A percentile compares a stretch with the other conserved stretches of the same genome.
These are phyloP conservation scores for Drosophila nigricruria DNA, from an alignment of 2,888 invertebrate species.

Conservation along the genomic window DNA sequence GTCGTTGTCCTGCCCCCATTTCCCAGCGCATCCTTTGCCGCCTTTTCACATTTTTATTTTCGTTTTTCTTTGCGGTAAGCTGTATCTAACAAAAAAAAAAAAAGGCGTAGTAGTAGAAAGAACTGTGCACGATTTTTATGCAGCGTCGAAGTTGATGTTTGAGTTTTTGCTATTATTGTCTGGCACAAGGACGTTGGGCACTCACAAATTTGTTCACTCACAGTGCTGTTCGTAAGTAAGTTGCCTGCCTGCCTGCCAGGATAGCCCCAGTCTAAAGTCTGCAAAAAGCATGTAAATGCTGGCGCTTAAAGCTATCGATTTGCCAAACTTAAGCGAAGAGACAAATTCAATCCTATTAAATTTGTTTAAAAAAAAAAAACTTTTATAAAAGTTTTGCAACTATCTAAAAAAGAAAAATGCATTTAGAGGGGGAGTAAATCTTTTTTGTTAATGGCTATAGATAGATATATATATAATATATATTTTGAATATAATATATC, in stretches of 20 bases:
- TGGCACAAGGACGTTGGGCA: constrained; percentile 70
- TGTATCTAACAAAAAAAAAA: constrained; percentile 19
- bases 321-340: constrained; percentile 21
- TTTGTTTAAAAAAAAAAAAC: not conserved
- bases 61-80: constrained; percentile 17
- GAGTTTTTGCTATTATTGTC: constrained; percentile 65
- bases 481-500: not conserved
- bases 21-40: constrained; percentile 11
- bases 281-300: constrained; percentile 1
- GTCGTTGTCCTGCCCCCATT: constrained; percentile 38
- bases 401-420: not conserved
- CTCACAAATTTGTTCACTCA: constrained; percentile 36
- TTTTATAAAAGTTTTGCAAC: constrained; percentile 1
- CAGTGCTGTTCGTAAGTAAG: constrained; percentile 16
- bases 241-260: constrained; percentile 1
- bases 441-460: not conserved
- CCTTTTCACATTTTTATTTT: constrained; percentile 14
- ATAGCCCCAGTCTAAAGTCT: constrained; percentile 7
- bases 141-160: constrained; percentile 71
- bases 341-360: constrained; percentile 20
- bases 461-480: not conserved
- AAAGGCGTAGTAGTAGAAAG: not conserved
- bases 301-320: constrained; percentile 47
- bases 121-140: constrained; percentile 59
- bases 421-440: not conserved